Conservation (phyloP, 1,140 invertebrate genomes). For the Bombus sibiricus region DNA sequence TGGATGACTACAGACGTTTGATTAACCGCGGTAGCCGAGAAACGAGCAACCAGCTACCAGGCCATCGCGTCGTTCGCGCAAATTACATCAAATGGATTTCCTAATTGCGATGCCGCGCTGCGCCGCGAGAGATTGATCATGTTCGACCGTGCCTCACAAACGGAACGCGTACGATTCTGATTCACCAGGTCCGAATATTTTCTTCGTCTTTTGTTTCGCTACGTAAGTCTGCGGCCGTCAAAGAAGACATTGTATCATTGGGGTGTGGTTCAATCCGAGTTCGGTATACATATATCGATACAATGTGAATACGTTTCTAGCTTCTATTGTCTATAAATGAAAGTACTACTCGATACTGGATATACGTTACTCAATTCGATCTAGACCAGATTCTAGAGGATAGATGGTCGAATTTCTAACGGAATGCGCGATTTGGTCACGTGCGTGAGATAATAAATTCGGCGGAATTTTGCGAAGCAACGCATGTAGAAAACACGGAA, state of each 20-base stretch:
- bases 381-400: neutral
- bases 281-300: constrained; percentile 19
- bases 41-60: constrained; percentile 31
- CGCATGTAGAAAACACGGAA: too few species aligned
- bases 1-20: constrained; percentile 67
- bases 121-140: constrained; percentile 77
- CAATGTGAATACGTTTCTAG: neutral
- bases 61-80: constrained; percentile 75
- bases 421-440: neutral
- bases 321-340: neutral
- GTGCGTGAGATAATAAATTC: neutral
- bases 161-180: constrained; percentile 67
- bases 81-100: constrained; percentile 82
- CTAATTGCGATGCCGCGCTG: constrained; percentile 78
- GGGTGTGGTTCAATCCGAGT: constrained; percentile 33
- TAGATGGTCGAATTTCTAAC: too few species aligned
- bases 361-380: too few species aligned
- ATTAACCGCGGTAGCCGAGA: constrained; percentile 76
- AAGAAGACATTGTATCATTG: constrained; percentile 36
- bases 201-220: neutral
- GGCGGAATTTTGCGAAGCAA: too few species aligned
- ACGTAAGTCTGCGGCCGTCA: neutral
- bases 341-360: neutral
- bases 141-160: constrained; percentile 74
- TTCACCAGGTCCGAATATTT: neutral